Evolutionary conservation across 2,797 vertebrate genomes (phyloP).

Genomic region (Chelon auratus): DNA sequence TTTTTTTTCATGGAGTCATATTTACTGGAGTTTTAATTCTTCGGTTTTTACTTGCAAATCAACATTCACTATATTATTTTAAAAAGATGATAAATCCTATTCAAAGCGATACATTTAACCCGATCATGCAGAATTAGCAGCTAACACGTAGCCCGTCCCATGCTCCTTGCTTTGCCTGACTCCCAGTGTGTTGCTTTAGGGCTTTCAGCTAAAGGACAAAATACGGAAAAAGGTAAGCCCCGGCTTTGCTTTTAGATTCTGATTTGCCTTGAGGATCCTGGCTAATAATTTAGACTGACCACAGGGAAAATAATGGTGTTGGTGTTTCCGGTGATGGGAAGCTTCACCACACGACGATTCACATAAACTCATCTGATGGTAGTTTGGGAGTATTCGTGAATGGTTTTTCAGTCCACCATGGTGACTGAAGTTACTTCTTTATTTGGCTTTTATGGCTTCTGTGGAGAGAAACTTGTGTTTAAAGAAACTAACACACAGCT

Average conservation of each 20-base stretch:
- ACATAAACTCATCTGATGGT: constrained; percentile 10
- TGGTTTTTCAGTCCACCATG: constrained; percentile 4
- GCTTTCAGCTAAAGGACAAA: constrained; percentile 48
- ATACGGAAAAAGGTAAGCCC: constrained; percentile 79
- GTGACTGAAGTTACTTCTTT: constrained; percentile 4
- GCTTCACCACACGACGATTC: constrained; percentile 23
- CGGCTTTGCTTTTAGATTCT: constrained; percentile 61
- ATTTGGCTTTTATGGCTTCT: constrained; percentile 13
- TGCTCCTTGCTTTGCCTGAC: constrained; percentile 75
- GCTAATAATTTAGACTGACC: constrained; percentile 29
- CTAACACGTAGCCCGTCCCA: constrained; percentile 33
- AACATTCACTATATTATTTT: not conserved
- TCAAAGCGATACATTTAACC: constrained; percentile 18
- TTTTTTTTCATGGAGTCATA: not conserved
- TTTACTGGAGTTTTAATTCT: too few species aligned
- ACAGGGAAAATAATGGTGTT: constrained; percentile 16
- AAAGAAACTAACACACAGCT: constrained; percentile 20
- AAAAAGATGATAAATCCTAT: not conserved
- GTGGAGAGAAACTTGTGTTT: not conserved
- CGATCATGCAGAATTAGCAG: constrained; percentile 28
- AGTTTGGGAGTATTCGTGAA: constrained; percentile 11
- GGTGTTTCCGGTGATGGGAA: constrained; percentile 38
- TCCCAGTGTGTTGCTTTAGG: constrained; percentile 79
- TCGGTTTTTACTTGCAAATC: constrained; percentile 2
- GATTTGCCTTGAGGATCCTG: constrained; percentile 34